A percentile compares a stretch with the other conserved stretches of the same genome.
Evolutionary conservation across 2,797 vertebrate genomes (phyloP).

Genomic region (Geotrypetes seraphini): DNA sequence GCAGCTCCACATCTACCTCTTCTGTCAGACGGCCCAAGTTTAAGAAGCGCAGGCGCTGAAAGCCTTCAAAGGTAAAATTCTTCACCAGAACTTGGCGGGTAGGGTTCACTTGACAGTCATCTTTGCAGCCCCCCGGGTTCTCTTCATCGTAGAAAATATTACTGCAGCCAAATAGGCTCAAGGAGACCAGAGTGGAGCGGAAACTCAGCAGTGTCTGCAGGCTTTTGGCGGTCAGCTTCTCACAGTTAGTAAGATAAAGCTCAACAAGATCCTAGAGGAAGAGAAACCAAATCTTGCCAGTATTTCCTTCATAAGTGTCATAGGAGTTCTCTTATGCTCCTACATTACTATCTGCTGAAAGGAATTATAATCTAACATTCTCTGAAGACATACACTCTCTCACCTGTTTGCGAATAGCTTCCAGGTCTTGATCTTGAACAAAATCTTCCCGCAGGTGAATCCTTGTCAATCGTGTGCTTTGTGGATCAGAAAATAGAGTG

Average conservation of each 20-base stretch:
- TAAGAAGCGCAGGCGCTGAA: constrained; percentile 78
- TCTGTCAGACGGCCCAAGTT: constrained; percentile 80
- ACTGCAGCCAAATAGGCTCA: constrained; percentile 86
- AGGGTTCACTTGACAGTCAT: constrained; percentile 63
- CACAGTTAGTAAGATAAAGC: constrained; percentile 88
- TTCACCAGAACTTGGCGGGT: constrained; percentile 73
- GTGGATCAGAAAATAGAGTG: constrained; percentile 85
- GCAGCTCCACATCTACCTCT: constrained; percentile 71
- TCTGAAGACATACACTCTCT: no score
- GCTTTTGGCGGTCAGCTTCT: constrained; percentile 81
- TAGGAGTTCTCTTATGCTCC: no score
- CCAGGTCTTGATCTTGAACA: constrained; percentile 84
- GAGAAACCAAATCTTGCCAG: not conserved
- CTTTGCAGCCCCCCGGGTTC: constrained; percentile 73
- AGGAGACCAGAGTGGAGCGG: constrained; percentile 78
- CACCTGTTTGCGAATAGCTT: constrained; percentile 90
- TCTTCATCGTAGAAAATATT: constrained; percentile 82
- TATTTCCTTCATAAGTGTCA: no score
- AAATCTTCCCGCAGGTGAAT: constrained; percentile 83
- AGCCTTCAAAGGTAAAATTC: constrained; percentile 88
- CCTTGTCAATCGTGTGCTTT: constrained; percentile 82
- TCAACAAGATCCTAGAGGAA: constrained; percentile 80
- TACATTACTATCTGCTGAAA: no score
- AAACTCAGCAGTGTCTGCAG: constrained; percentile 80
- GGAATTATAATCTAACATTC: no score